Evolutionary conservation across 2,797 vertebrate genomes (phyloP).

Genomic region (Oryzias sinensis): DNA sequence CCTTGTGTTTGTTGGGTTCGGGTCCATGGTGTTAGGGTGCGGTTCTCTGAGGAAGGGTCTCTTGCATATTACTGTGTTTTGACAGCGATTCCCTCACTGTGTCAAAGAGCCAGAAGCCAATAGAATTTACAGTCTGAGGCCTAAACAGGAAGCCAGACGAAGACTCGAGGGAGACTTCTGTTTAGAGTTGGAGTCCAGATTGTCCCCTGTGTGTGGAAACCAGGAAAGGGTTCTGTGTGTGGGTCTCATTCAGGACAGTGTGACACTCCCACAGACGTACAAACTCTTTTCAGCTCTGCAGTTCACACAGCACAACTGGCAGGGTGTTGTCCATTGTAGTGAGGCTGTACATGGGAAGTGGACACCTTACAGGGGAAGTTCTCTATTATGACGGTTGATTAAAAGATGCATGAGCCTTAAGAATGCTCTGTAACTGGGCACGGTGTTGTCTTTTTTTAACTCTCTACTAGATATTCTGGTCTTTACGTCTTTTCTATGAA

Average conservation of each 20-base stretch:
- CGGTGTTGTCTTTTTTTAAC: too few species aligned
- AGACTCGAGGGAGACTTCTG: slow-evolving; percentile 58
- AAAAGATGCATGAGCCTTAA: too few species aligned
- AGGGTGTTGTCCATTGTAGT: too few species aligned
- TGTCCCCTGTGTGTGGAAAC: slow-evolving; percentile 51
- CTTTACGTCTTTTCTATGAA: too few species aligned
- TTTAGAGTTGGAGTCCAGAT: slow-evolving; percentile 69
- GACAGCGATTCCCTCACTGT: slow-evolving; percentile 42
- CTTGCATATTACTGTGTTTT: slow-evolving; percentile 54
- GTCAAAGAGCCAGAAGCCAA: slow-evolving; percentile 28
- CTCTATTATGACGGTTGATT: background rate
- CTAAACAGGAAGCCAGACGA: slow-evolving; percentile 74
- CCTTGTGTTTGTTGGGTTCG: slow-evolving; percentile 16
- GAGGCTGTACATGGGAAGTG: too few species aligned
- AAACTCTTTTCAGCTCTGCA: too few species aligned
- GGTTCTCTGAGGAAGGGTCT: slow-evolving; percentile 39
- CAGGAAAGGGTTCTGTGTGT: slow-evolving; percentile 34
- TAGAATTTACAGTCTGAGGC: slow-evolving; percentile 39
- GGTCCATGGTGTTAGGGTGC: slow-evolving; percentile 46
- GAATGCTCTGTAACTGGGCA: too few species aligned
- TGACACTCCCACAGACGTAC: too few species aligned
- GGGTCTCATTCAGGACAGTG: too few species aligned
- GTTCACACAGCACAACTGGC: too few species aligned
- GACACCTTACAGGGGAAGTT: too few species aligned
- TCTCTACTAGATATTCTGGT: too few species aligned